Conservation (phyloP, 2,113 vertebrate genomes). For the Oplegnathus fasciatus region DNA sequence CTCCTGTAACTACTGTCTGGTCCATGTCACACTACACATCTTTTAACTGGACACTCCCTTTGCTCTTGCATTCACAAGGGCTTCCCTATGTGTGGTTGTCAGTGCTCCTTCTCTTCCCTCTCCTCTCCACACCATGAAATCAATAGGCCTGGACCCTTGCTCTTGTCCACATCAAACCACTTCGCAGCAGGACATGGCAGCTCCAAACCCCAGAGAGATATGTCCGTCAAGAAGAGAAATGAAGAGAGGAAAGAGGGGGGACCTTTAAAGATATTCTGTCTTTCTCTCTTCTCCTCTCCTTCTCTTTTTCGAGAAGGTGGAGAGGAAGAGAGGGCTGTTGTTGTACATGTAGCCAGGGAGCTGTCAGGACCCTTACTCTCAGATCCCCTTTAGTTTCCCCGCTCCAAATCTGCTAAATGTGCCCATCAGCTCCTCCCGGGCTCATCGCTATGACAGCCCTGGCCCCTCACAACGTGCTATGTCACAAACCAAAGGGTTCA, state of each 20-base stretch:
- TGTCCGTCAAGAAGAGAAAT: conserved; percentile 55
- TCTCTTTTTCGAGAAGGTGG: conserved; percentile 44
- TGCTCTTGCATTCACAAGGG: conserved; percentile 6
- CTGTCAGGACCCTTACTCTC: conserved; percentile 74
- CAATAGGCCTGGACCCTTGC: conserved; percentile 58
- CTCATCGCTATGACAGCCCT: conserved; percentile 78
- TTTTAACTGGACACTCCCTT: conserved; percentile 11
- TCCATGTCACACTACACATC: neutral
- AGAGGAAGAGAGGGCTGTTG: conserved; percentile 43
- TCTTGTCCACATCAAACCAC: conserved; percentile 65
- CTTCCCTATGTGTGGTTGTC: conserved; percentile 7
- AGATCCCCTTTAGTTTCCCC: conserved; percentile 74
- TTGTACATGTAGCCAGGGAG: conserved; percentile 63
- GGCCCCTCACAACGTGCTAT: conserved; percentile 62
- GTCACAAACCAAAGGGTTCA: conserved; percentile 82
- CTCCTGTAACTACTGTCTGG: neutral
- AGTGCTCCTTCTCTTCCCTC: conserved; percentile 7
- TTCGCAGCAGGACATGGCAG: conserved; percentile 63
- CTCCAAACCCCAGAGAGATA: conserved; percentile 58
- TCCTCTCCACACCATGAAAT: conserved; percentile 55
- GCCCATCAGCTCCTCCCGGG: conserved; percentile 70
- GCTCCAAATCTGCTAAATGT: conserved; percentile 69
- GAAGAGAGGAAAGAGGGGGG: conserved; percentile 33
- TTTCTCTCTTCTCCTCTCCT: conserved; percentile 24
- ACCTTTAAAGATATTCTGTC: conserved; percentile 53